Conservation (phyloP, 2,888 invertebrate genomes). For the Parochlus steinenii region DNA sequence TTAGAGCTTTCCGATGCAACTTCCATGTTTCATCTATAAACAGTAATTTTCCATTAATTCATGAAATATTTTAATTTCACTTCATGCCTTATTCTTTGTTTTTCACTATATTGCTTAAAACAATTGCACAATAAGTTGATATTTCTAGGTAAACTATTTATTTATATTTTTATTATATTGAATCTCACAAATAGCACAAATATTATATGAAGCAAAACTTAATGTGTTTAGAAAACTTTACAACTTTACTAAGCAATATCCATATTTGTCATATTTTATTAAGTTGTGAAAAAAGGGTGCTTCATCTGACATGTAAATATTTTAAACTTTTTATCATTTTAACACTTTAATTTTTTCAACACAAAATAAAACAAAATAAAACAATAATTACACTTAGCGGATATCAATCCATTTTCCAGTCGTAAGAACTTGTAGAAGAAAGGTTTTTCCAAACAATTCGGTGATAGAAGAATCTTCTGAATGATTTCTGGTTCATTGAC, state of each 20-base stretch:
- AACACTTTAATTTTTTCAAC: slow-evolving; percentile 2
- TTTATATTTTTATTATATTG: no score
- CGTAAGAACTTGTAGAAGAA: slow-evolving; percentile 11
- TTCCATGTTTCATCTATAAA: slow-evolving; percentile 14
- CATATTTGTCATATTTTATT: background rate
- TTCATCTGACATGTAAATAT: background rate
- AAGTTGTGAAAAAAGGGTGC: no score
- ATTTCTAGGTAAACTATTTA: no score
- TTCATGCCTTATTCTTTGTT: background rate
- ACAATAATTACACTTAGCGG: slow-evolving; percentile 6
- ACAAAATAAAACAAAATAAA: slow-evolving; percentile 1
- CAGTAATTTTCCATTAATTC: background rate
- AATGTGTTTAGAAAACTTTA: background rate
- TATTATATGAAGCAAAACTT: background rate
- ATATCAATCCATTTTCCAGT: slow-evolving; percentile 11
- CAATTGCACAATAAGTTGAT: slow-evolving; percentile 5
- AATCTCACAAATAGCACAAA: no score
- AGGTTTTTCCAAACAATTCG: slow-evolving; percentile 9
- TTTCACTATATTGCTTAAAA: background rate
- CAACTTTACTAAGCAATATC: background rate
- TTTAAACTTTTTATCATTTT: slow-evolving; percentile 1
- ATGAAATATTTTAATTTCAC: background rate
- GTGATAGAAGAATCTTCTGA: slow-evolving; percentile 10
- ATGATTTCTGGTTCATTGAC: slow-evolving; percentile 8
- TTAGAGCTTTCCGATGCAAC: slow-evolving; percentile 15